Percentiles rank a stretch among this genome's conserved stretches.
These are phyloP conservation scores for Tinamus major DNA, from an alignment of 2,797 vertebrate species.

Conservation along the genomic window DNA sequence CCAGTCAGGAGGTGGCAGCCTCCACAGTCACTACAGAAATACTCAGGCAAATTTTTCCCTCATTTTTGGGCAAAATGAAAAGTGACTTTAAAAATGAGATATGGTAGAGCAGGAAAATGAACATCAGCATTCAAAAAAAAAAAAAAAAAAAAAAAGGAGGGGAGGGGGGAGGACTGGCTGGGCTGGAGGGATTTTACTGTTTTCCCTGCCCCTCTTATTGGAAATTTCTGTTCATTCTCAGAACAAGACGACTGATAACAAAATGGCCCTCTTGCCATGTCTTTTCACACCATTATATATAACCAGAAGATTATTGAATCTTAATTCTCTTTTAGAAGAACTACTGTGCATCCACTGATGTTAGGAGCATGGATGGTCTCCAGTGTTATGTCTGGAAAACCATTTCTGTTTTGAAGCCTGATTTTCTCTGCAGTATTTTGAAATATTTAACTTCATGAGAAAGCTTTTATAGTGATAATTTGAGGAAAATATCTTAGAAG, in stretches of 20 bases:
- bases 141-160: background rate
- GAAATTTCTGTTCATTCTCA: background rate
- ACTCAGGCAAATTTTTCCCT: background rate
- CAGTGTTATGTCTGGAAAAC: background rate
- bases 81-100: background rate
- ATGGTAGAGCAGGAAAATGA: background rate
- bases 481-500: background rate
- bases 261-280: background rate
- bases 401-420: background rate
- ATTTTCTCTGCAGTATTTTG: background rate
- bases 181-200: background rate
- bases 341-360: background rate
- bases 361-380: background rate
- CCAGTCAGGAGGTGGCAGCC: slow-evolving; percentile 5
- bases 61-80: background rate
- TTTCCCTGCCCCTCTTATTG: background rate
- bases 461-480: background rate
- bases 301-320: background rate
- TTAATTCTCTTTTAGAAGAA: background rate
- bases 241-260: background rate
- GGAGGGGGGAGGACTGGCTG: background rate
- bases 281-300: background rate
- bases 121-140: background rate
- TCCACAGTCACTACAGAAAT: background rate
- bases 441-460: background rate